Conservation (phyloP, 2,888 invertebrate genomes). For the Antheraea yamamai region DNA sequence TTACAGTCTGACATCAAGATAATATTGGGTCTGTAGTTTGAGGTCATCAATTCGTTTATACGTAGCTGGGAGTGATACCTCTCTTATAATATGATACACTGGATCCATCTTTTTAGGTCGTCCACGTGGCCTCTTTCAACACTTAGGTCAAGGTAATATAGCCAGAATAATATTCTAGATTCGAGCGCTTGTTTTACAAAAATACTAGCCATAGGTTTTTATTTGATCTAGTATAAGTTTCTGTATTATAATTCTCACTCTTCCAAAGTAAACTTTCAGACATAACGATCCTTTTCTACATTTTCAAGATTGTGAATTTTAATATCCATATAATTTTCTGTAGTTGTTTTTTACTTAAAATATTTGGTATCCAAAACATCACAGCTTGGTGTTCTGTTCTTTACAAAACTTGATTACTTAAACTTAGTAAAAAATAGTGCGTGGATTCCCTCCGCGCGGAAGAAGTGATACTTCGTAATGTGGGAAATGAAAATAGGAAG, state of each 20-base stretch:
- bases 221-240: neutral
- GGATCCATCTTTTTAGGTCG: slow-evolving; percentile 6
- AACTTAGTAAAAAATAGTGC: no score
- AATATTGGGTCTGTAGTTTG: neutral
- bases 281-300: no score
- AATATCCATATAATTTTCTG: no score
- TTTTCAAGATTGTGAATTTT: no score
- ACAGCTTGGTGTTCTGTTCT: no score
- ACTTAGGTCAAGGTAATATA: neutral
- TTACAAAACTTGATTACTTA: no score
- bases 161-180: neutral
- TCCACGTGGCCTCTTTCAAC: neutral
- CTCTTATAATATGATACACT: neutral
- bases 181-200: neutral
- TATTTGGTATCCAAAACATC: no score
- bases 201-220: neutral
- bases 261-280: no score
- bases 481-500: no score
- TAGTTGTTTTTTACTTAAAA: no score
- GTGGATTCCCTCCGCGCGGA: no score
- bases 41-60: neutral
- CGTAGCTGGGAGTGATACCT: neutral
- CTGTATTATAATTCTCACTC: neutral
- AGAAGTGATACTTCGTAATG: no score
- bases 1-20: neutral